phyloP scores from a whole-genome alignment of 2,113 vertebrate species.

The Trochalopteron elliotii region DNA sequence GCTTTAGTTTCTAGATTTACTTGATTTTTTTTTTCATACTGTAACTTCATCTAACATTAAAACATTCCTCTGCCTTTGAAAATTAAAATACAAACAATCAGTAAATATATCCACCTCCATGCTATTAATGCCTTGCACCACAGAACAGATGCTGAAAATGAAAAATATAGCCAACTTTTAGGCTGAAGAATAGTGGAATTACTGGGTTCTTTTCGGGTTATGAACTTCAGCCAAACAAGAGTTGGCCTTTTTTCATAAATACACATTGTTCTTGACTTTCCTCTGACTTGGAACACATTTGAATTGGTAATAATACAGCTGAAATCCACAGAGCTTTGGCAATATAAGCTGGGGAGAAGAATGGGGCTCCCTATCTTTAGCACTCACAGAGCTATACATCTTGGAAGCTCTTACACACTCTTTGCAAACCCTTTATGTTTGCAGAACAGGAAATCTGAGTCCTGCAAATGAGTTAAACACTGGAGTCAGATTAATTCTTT shows the following conservation, averaged over 20 bases:
- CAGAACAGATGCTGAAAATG: conserved; percentile 26
- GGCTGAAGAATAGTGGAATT: conserved; percentile 13
- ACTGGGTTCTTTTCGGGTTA: conserved; percentile 42
- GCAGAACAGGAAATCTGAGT: conserved; percentile 39
- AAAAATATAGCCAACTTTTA: not conserved
- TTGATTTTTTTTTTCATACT: not conserved
- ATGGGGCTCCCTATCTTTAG: conserved; percentile 33
- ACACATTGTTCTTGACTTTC: conserved; percentile 56
- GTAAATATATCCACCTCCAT: conserved; percentile 32
- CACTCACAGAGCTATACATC: conserved; percentile 1
- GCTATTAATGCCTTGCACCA: not conserved
- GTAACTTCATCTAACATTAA: conserved; percentile 53
- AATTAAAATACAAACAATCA: conserved; percentile 36
- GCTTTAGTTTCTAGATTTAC: conserved; percentile 2
- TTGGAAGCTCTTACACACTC: not conserved
- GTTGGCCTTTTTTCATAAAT: conserved; percentile 50
- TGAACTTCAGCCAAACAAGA: conserved; percentile 54
- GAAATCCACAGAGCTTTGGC: conserved; percentile 54
- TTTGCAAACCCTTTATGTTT: conserved; percentile 20
- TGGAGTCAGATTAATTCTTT: not conserved
- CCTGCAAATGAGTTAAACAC: conserved; percentile 35
- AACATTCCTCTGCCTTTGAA: conserved; percentile 51
- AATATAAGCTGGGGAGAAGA: not conserved
- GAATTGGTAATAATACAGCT: conserved; percentile 47
- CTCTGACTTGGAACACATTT: conserved; percentile 39